phyloP scores from a whole-genome alignment of 2,113 vertebrate genomes.

The Pelobates fuscus region DNA sequence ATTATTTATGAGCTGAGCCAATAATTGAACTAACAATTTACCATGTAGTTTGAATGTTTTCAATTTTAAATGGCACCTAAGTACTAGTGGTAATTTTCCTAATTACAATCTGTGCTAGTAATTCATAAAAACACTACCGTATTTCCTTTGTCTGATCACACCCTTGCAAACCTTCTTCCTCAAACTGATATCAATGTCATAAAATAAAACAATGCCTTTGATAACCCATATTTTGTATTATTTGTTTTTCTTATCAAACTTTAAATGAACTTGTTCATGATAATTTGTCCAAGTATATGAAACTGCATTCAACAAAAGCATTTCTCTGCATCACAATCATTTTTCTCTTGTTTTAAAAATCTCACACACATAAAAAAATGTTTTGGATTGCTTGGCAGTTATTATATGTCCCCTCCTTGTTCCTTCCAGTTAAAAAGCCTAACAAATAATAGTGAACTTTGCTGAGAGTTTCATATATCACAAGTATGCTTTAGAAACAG shows the following conservation, averaged over 20 bases:
- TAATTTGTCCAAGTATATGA: conserved; percentile 39
- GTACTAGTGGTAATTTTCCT: too few relatives aligned
- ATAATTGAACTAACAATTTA: too few relatives aligned
- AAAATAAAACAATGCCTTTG: conserved; percentile 23
- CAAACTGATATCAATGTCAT: neutral
- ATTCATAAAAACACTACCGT: neutral
- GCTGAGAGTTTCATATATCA: conserved; percentile 40
- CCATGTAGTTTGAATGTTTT: too few relatives aligned
- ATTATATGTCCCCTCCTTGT: conserved; percentile 13
- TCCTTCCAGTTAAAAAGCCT: conserved; percentile 22
- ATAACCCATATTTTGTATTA: neutral
- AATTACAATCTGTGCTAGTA: too few relatives aligned
- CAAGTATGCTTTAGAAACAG: conserved; percentile 52
- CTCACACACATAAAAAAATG: conserved; percentile 34
- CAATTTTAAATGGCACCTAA: too few relatives aligned
- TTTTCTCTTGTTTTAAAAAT: conserved; percentile 46
- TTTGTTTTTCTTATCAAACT: conserved; percentile 40
- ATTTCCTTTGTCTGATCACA: conserved; percentile 1
- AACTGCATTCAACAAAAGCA: conserved; percentile 45
- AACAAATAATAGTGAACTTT: conserved; percentile 49
- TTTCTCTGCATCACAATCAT: conserved; percentile 52
- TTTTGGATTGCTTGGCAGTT: conserved; percentile 32
- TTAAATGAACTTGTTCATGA: conserved; percentile 52
- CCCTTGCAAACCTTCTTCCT: conserved; percentile 23
- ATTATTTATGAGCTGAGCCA: too few relatives aligned